Base-by-base conservation (phyloP, 2,888 invertebrate species). In the Barypeithes pellucidus region DNA sequence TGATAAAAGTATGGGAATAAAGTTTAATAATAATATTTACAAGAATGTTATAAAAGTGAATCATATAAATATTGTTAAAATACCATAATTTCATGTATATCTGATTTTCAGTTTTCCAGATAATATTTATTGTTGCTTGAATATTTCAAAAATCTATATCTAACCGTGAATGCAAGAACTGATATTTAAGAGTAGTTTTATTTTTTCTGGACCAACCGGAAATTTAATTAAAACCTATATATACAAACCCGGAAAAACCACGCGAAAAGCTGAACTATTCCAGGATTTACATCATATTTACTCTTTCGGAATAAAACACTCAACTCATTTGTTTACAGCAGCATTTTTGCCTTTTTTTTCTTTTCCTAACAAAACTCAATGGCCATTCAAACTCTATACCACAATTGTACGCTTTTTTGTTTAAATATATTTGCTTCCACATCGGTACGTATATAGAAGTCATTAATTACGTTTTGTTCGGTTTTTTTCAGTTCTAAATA, bases 351-450 rank as follows among this genome's bases (percentile, higher is more conserved):
- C 11, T 12, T 29, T 54, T n/a, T 54, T 54, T 29, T 14, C 22
- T 20, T 54, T 29, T 54, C 1, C 14, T 14, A 54, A 29, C 52
- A 29, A 54, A 29, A 29, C 4, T 29, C 52, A 54, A 54, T 54
- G 52, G 14, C 29, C 52, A 54, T 54, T 54, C 52, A 54, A 54
- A 54, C 14, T 14, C 12, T 5, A 29, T 29, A 29, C 29, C 16
- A 24, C 24, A 54, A 54, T 54, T 54, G 52, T 54, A 20, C 52
- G 52, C 52, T 54, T 54, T 52, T 54, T 54, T 54, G 29, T 54
- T 54, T 54, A 54, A 14, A 54, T 54, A 54, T 54, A 29, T 54
- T 54, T 29, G 52, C 52, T 11, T 29, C 16, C 8, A 54, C 29
- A 1, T 11, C 4, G 14, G 29, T 18, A 22, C 18, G 47, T 54